These are phyloP conservation scores for Probosciger aterrimus DNA, from an alignment of 2,113 vertebrate species.

Conservation along the genomic window DNA sequence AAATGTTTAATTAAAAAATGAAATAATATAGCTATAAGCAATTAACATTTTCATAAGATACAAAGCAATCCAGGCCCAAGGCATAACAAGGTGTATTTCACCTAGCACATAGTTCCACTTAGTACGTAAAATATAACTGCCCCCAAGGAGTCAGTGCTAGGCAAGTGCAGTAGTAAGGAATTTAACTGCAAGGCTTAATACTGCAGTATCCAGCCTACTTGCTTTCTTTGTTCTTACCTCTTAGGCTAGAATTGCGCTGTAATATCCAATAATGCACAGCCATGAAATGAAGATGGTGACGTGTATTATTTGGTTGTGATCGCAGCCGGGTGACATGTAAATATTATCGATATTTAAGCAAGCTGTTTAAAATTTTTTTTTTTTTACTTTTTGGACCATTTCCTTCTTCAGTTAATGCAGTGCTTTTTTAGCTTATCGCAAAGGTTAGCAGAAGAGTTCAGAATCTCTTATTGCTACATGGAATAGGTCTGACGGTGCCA, in stretches of 20 bases:
- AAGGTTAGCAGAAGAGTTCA: neutral
- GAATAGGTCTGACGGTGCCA: neutral
- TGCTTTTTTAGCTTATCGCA: neutral
- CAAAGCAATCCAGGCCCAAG: neutral
- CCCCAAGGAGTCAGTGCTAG: neutral
- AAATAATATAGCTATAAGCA: neutral
- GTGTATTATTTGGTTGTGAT: neutral
- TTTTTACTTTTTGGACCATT: neutral
- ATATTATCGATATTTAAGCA: neutral
- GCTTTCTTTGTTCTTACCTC: neutral
- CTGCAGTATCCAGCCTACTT: neutral
- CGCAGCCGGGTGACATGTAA: neutral
- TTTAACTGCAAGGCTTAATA: neutral
- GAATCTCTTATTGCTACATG: rapidly evolving
- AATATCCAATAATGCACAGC: neutral
- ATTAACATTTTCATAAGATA: conserved; percentile 29
- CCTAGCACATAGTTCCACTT: neutral
- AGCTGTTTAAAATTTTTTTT: neutral
- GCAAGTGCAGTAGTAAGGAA: neutral
- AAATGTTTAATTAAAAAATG: neutral
- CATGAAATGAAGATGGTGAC: neutral
- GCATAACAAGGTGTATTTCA: neutral
- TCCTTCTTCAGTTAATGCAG: neutral
- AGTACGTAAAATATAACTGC: neutral
- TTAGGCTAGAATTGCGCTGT: neutral